A percentile compares a stretch with the other conserved stretches of the same genome.
phyloP scores from a whole-genome alignment of 2,888 invertebrate genomes.

The Chrysodeixis includens region DNA sequence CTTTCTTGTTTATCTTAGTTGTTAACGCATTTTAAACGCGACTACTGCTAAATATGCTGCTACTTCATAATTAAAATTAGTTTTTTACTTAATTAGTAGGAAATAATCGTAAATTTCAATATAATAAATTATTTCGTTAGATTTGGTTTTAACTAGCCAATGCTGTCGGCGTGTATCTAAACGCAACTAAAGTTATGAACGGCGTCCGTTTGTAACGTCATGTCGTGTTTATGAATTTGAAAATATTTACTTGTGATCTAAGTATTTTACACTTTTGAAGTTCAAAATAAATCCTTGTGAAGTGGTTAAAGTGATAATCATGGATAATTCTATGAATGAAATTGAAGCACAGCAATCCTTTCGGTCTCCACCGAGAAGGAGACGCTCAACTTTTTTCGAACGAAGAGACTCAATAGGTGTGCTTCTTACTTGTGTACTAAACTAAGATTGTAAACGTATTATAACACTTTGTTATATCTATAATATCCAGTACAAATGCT shows the following conservation, averaged over 20 bases:
- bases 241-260: conserved; percentile 55
- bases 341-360: conserved; percentile 72
- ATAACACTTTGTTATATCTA: neutral
- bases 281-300: neutral
- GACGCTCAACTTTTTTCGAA: conserved; percentile 84
- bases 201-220: conserved; percentile 70
- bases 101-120: too few species aligned
- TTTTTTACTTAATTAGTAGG: too few species aligned
- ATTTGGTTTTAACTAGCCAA: neutral
- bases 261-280: neutral
- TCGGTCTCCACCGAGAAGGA: conserved; percentile 79
- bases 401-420: conserved; percentile 80
- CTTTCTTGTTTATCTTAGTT: too few species aligned
- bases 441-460: conserved; percentile 28
- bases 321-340: conserved; percentile 77
- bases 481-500: neutral
- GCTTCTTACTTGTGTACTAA: conserved; percentile 32
- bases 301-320: conserved; percentile 50
- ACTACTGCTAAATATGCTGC: too few species aligned
- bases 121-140: too few species aligned
- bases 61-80: too few species aligned
- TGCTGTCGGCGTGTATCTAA: conserved; percentile 20
- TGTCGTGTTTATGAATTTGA: conserved; percentile 60
- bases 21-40: too few species aligned
- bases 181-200: conserved; percentile 35